These are phyloP conservation scores for Lasioglossum leucozonium DNA, from an alignment of 2,888 invertebrate species.

Conservation along the genomic window DNA sequence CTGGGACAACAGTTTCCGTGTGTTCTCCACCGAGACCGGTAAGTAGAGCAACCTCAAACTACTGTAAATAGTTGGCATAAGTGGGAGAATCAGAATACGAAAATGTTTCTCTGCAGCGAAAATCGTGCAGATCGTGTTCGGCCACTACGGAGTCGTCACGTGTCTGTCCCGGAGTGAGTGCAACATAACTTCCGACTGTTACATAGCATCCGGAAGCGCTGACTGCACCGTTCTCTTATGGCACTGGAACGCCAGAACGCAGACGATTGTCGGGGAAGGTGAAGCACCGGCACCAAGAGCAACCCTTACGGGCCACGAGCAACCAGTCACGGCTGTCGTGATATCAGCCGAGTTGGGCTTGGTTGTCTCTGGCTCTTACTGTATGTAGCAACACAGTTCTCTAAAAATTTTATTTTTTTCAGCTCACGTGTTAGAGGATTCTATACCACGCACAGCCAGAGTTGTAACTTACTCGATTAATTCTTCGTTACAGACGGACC, in stretches of 20 bases:
- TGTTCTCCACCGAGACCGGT: constrained; percentile 98
- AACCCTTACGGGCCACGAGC: constrained; percentile 98
- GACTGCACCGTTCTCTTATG: constrained; percentile 99
- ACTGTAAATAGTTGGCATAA: too few relatives aligned
- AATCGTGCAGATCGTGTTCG: constrained; percentile 99
- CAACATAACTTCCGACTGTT: constrained; percentile 99
- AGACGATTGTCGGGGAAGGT: constrained; percentile 98
- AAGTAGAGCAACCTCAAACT: constrained; percentile 43
- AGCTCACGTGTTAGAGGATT: not conserved
- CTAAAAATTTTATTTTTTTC: not conserved
- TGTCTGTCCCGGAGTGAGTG: constrained; percentile 99
- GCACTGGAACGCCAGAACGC: constrained; percentile 99
- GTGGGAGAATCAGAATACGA: not conserved
- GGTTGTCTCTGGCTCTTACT: constrained; percentile 96
- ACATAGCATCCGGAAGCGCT: constrained; percentile 98
- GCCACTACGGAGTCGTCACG: constrained; percentile 99
- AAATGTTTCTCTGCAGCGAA: constrained; percentile 88
- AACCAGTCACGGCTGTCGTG: constrained; percentile 96
- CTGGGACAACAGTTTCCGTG: constrained; percentile 99
- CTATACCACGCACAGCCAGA: not conserved
- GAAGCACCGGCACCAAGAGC: constrained; percentile 98
- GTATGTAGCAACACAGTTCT: constrained; percentile 81
- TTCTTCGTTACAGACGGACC: constrained; percentile 90
- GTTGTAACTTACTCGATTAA: not conserved
- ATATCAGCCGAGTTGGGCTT: constrained; percentile 99